phyloP scores from a whole-genome alignment of 2,888 invertebrate species.

The Conomelus anceps region DNA sequence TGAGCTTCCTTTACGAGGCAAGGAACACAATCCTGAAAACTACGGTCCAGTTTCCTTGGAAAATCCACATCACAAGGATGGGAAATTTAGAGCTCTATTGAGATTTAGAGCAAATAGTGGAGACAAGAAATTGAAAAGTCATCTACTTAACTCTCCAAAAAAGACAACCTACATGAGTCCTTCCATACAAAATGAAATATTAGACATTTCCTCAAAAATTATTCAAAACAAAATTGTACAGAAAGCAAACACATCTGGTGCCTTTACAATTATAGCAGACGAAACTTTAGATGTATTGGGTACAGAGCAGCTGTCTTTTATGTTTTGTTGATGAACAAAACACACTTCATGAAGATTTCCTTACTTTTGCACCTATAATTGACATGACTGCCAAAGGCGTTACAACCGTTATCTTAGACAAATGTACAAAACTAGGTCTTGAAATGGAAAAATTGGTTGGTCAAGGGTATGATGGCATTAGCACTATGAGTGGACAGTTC shows the following conservation, averaged over 20 bases:
- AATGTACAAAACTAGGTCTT: no score
- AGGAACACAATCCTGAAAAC: no score
- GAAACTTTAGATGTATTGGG: no score
- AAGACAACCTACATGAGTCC: neutral
- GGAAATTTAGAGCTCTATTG: conserved; percentile 19
- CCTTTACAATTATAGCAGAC: no score
- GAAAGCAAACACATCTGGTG: no score
- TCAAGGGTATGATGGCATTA: conserved; percentile 1
- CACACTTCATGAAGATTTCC: no score
- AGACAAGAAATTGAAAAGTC: conserved; percentile 5
- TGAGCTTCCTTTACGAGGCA: no score
- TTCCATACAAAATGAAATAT: conserved; percentile 5
- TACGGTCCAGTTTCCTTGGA: no score
- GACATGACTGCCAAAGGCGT: neutral
- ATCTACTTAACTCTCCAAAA: neutral
- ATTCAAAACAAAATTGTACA: conserved; percentile 2
- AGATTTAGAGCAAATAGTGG: conserved; percentile 6
- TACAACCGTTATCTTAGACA: neutral
- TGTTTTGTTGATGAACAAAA: no score
- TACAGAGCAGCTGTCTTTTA: no score
- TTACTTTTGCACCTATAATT: no score
- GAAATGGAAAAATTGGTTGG: neutral
- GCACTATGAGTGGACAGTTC: neutral
- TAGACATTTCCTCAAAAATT: neutral
- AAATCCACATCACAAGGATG: no score